Percentiles rank a stretch among this genome's conserved stretches.
phyloP scores from a whole-genome alignment of 2,888 invertebrate species.

The Rhynchonema sp. region DNA sequence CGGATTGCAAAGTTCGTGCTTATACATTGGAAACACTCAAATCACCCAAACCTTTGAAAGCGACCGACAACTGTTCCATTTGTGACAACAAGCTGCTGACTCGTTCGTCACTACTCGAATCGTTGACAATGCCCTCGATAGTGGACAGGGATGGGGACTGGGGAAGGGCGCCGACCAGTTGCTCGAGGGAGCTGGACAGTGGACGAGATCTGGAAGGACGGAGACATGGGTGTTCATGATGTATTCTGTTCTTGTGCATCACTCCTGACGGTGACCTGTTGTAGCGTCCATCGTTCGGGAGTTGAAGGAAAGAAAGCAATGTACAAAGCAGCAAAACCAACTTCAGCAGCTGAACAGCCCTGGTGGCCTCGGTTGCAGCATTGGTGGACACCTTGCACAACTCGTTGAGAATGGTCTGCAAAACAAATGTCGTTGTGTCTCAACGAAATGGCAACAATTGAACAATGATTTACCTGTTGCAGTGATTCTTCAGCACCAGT shows the following conservation, averaged over 20 bases:
- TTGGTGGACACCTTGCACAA: background rate
- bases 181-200: background rate
- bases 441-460: no score
- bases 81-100: background rate
- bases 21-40: no score
- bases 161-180: background rate
- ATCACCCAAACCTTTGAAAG: background rate
- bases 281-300: background rate
- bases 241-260: no score
- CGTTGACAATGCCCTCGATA: background rate
- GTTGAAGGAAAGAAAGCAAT: no score
- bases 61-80: background rate
- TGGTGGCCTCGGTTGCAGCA: background rate
- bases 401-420: background rate
- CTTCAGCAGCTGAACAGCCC: background rate
- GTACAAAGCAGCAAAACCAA: no score
- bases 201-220: background rate
- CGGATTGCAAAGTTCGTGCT: no score
- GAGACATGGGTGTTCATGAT: no score
- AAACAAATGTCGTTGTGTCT: no score
- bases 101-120: background rate
- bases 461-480: no score
- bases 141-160: background rate
- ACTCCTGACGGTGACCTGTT: background rate
- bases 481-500: no score